phyloP scores from a whole-genome alignment of 2,797 vertebrate genomes.

The Emys orbicularis region DNA sequence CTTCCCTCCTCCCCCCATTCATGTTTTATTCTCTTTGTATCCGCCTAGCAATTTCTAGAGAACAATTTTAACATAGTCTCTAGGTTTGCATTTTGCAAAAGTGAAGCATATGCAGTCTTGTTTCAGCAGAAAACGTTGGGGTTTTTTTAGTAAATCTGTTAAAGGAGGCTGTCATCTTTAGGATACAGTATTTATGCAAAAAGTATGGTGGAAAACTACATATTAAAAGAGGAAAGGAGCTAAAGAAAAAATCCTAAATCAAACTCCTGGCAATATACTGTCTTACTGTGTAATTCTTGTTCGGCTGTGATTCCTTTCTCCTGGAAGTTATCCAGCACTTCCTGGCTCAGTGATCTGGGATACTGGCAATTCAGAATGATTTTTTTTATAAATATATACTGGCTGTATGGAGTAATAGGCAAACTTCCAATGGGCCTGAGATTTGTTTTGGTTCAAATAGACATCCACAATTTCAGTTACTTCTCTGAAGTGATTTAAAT shows the following conservation, averaged over 20 bases:
- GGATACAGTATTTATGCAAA: constrained; percentile 62
- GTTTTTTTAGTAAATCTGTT: constrained; percentile 47
- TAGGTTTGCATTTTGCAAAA: constrained; percentile 34
- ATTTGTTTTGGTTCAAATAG: not conserved
- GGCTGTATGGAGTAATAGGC: constrained; percentile 41
- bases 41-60: not conserved
- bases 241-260: constrained; percentile 72
- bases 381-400: constrained; percentile 6
- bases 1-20: not conserved
- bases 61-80: not conserved
- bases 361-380: not conserved
- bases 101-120: constrained; percentile 49
- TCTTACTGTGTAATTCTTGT: constrained; percentile 60
- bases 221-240: constrained; percentile 71
- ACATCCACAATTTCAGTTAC: not conserved
- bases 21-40: not conserved
- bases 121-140: constrained; percentile 44
- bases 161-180: constrained; percentile 48
- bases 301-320: constrained; percentile 32
- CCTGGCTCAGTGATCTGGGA: constrained; percentile 41
- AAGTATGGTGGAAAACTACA: constrained; percentile 62
- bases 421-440: constrained; percentile 23
- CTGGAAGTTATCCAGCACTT: constrained; percentile 56
- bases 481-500: constrained; percentile 50
- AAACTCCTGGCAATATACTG: constrained; percentile 63